Evolutionary conservation across 2,888 invertebrate species (phyloP), one percentile per base, ranked within the genome.

Genomic region (Melolontha melolontha): DNA sequence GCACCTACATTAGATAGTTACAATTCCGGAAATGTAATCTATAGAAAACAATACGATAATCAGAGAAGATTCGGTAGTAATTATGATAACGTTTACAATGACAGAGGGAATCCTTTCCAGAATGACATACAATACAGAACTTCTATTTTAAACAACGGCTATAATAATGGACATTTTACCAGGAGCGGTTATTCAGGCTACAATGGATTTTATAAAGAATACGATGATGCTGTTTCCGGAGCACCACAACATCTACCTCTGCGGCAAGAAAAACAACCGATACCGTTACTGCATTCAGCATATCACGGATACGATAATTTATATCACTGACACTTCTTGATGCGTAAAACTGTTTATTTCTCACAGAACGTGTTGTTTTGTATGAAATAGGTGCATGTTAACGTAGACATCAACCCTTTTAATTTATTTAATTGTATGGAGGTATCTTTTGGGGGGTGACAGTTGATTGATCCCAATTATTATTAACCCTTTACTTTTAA

Each of bases 251-350:
- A 54, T 55, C 41, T 63, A 41, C 40, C 55, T 42, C 17, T 63
- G 47, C 34, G 64, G 41, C 65, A 51, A 42, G 42, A 57, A 16
- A 40, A 41, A 50, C 64, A 64, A 27, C 64, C 55, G 27, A 52
- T 52, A 59, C 68, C 68, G 65, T 65, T 68, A 59, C 40, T 68
- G 12, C 64, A 65, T 51, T 52, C 65, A n/a, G 52, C 64, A 44
- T 68, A 68, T 51, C 68, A 68, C 59, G 68, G 68, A 42, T 68
- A 68, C 68, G 68, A 68, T 65, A 68, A 68, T 68, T 55, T 68
- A 29, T 68, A 68, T 44, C 65, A 68, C 57, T 68, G 62, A 68
- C 65, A 52, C 49, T 12, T 51, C 41, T 41, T 52, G 57, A 57
- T 39, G n/a, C 12, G 55, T 44, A 47, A 40, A 55, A 55, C 54